Conservation (phyloP, 2,797 vertebrate genomes). For the Macropus fuliginosus region DNA sequence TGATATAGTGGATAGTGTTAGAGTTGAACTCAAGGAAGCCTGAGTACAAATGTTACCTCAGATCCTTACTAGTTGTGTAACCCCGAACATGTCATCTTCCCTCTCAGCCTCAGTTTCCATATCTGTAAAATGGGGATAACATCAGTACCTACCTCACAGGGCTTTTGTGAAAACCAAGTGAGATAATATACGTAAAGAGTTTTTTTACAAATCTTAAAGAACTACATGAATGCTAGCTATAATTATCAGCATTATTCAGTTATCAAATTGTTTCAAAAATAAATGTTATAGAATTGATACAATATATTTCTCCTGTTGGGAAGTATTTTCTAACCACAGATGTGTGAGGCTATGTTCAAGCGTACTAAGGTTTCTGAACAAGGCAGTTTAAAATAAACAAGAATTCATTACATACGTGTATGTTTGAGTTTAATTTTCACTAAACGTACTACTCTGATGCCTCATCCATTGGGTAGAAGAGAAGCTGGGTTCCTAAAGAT, state of each 20-base stretch:
- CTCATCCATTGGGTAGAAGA: not conserved
- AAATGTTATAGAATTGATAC: not conserved
- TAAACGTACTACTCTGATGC: not conserved
- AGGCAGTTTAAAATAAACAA: not conserved
- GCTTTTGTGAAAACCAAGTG: not conserved
- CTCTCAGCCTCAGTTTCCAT: not conserved
- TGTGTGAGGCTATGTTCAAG: not conserved
- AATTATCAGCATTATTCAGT: not conserved
- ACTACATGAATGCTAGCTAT: not conserved
- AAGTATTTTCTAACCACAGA: not conserved
- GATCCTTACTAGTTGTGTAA: not conserved
- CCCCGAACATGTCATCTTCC: not conserved
- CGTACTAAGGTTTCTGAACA: not conserved
- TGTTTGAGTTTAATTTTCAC: not conserved
- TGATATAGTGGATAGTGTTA: not conserved
- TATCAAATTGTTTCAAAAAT: not conserved
- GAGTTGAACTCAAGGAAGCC: not conserved
- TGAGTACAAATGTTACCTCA: not conserved
- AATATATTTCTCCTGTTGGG: not conserved
- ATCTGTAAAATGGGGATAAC: not conserved
- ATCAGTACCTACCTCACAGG: not conserved
- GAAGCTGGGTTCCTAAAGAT: not conserved
- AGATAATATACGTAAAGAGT: not conserved
- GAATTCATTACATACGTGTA: not conserved
- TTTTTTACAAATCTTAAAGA: not conserved